A percentile compares a stretch with the other conserved stretches of the same genome.
Conservation (phyloP, 2,797 vertebrate genomes). For the Pangasius sanitwongsei region DNA sequence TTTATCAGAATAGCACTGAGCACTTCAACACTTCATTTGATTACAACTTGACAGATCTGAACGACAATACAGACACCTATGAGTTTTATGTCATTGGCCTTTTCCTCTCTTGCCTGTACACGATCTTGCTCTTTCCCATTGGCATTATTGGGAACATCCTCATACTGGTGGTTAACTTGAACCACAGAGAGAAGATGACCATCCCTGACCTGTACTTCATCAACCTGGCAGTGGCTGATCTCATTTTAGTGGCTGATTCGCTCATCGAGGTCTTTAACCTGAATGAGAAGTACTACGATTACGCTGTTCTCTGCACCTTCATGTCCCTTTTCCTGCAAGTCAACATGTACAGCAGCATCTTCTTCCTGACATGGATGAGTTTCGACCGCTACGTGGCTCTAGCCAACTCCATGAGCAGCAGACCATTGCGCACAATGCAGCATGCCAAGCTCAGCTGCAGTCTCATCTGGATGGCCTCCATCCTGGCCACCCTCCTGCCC, state of each 20-base stretch:
- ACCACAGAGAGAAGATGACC: constrained; percentile 95
- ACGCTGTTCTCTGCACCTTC: constrained; percentile 93
- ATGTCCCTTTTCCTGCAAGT: constrained; percentile 98
- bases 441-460: constrained; percentile 92
- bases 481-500: constrained; percentile 90
- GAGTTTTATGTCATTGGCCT: constrained; percentile 87
- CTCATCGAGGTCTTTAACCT: constrained; percentile 98
- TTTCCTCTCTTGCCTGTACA: constrained; percentile 94
- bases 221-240: constrained; percentile 91
- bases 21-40: constrained; percentile 74
- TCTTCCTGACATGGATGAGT: constrained; percentile 99
- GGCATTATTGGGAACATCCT: constrained; percentile 96
- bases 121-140: constrained; percentile 94
- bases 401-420: constrained; percentile 86
- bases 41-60: constrained; percentile 71
- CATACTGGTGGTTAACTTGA: constrained; percentile 93
- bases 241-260: constrained; percentile 94
- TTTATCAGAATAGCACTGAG: constrained; percentile 76
- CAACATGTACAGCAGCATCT: constrained; percentile 99
- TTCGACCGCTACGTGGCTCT: constrained; percentile 94
- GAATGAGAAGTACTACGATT: constrained; percentile 94
- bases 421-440: constrained; percentile 90
- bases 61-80: constrained; percentile 70
- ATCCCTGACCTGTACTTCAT: constrained; percentile 97
- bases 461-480: constrained; percentile 96